These are phyloP conservation scores for Drosophila pegasa DNA, from an alignment of 2,888 invertebrate species.

Conservation along the genomic window DNA sequence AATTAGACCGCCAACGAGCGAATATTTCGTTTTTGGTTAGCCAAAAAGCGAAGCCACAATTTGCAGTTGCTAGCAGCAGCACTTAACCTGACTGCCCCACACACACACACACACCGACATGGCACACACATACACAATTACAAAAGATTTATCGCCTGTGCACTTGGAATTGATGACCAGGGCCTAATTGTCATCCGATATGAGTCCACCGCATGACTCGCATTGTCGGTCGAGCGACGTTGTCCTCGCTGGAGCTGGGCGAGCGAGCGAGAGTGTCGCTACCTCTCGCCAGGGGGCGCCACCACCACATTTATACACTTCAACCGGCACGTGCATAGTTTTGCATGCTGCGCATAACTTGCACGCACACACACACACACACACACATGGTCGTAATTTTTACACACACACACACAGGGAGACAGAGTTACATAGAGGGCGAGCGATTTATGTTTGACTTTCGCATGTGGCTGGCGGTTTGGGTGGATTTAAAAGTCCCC, in stretches of 20 bases:
- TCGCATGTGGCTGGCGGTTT: constrained; percentile 76
- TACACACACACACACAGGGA: constrained; percentile 48
- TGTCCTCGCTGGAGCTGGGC: constrained; percentile 41
- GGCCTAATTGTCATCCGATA: constrained; percentile 80
- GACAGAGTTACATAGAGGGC: constrained; percentile 19
- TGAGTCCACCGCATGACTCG: constrained; percentile 81
- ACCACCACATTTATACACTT: constrained; percentile 77
- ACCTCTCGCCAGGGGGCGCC: constrained; percentile 64
- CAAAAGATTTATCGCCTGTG: constrained; percentile 81
- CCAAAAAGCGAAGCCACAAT: constrained; percentile 55
- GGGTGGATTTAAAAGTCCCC: constrained; percentile 70
- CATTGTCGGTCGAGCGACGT: constrained; percentile 70
- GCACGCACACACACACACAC: constrained; percentile 48
- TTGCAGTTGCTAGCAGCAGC: constrained; percentile 50
- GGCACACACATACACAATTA: constrained; percentile 69
- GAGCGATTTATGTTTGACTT: constrained; percentile 82
- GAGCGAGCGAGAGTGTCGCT: constrained; percentile 8
- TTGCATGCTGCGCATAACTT: constrained; percentile 80
- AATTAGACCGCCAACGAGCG: constrained; percentile 59
- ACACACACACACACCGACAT: constrained; percentile 11
- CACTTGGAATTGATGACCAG: constrained; percentile 81
- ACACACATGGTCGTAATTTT: constrained; percentile 57
- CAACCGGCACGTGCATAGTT: constrained; percentile 78
- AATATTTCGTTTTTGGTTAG: constrained; percentile 48
- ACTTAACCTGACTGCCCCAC: constrained; percentile 56